A percentile compares a stretch with the other conserved stretches of the same genome.
These are phyloP conservation scores for Sphenodon punctatus DNA, from an alignment of 2,797 vertebrate genomes.

Conservation along the genomic window DNA sequence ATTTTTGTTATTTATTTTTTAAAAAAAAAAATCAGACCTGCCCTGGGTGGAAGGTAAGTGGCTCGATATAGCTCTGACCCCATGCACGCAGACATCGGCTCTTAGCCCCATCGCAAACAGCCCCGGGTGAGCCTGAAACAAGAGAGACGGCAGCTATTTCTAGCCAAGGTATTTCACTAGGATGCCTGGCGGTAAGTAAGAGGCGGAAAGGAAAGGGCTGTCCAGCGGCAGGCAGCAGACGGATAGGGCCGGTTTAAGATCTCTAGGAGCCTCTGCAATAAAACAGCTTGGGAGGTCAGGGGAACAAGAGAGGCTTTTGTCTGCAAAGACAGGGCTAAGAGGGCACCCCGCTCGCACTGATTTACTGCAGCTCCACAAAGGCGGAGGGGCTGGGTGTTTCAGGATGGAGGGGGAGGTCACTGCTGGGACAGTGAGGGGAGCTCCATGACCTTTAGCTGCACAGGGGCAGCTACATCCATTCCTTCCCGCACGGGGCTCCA, in stretches of 20 bases:
- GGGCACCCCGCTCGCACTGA: accelerated
- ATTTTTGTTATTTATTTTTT: too few relatives aligned
- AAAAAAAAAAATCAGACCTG: neutral
- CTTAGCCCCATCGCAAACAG: slow-evolving; percentile 27
- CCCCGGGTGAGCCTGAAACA: slow-evolving; percentile 4
- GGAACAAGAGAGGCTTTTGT: neutral
- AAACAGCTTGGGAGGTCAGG: neutral
- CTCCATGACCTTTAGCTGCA: accelerated
- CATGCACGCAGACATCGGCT: slow-evolving; percentile 2
- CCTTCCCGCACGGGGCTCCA: neutral
- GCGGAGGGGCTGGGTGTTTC: accelerated
- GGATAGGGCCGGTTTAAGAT: neutral
- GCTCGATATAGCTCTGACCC: slow-evolving; percentile 28
- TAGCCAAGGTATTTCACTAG: slow-evolving; percentile 27
- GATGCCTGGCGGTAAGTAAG: neutral
- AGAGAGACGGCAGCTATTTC: slow-evolving; percentile 52
- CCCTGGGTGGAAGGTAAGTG: neutral
- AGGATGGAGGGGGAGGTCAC: neutral
- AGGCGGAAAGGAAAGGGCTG: neutral
- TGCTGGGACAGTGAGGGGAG: neutral
- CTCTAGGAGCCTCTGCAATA: neutral
- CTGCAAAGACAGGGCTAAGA: neutral
- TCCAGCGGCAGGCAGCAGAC: neutral
- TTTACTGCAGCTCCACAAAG: neutral
- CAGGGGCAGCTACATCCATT: neutral